A percentile compares a stretch with the other conserved stretches of the same genome.
Conservation (phyloP, 2,888 invertebrate species). For the Cynaeus angustus region DNA sequence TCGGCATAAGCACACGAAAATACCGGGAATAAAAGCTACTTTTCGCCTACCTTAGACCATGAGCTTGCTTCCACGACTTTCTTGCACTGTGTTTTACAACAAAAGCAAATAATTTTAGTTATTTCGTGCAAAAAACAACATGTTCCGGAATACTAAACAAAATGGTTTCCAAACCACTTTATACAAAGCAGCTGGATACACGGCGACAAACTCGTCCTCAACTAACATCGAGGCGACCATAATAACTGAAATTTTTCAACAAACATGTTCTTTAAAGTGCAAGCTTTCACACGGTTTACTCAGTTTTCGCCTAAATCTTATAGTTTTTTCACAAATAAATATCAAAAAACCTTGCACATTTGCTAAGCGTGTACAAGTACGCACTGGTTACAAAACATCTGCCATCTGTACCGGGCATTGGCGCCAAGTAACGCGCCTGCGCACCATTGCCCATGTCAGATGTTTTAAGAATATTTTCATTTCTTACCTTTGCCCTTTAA, state of each 20-base stretch:
- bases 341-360: slow-evolving; percentile 60
- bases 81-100: background rate
- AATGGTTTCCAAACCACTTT: slow-evolving; percentile 70
- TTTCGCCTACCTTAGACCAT: slow-evolving; percentile 30
- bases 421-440: slow-evolving; percentile 70
- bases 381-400: slow-evolving; percentile 72
- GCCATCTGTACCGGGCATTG: slow-evolving; percentile 72
- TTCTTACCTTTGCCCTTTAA: slow-evolving; percentile 13
- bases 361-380: slow-evolving; percentile 65
- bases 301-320: slow-evolving; percentile 47
- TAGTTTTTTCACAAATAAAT: slow-evolving; percentile 59
- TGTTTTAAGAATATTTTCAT: slow-evolving; percentile 41
- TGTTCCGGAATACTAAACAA: slow-evolving; percentile 69
- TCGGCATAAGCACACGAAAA: slow-evolving; percentile 26
- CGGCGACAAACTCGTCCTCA: slow-evolving; percentile 60
- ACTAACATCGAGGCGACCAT: slow-evolving; percentile 60
- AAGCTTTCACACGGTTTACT: slow-evolving; percentile 53
- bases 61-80: background rate
- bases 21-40: slow-evolving; percentile 17
- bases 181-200: slow-evolving; percentile 65
- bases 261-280: slow-evolving; percentile 57
- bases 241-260: slow-evolving; percentile 54
- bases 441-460: slow-evolving; percentile 53
- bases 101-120: slow-evolving; percentile 2
- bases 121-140: slow-evolving; percentile 54